Percentiles rank a stretch among this genome's conserved stretches.
These are phyloP conservation scores for Rousettus leschenaultii DNA, from an alignment of 2,113 vertebrate genomes.

Conservation along the genomic window DNA sequence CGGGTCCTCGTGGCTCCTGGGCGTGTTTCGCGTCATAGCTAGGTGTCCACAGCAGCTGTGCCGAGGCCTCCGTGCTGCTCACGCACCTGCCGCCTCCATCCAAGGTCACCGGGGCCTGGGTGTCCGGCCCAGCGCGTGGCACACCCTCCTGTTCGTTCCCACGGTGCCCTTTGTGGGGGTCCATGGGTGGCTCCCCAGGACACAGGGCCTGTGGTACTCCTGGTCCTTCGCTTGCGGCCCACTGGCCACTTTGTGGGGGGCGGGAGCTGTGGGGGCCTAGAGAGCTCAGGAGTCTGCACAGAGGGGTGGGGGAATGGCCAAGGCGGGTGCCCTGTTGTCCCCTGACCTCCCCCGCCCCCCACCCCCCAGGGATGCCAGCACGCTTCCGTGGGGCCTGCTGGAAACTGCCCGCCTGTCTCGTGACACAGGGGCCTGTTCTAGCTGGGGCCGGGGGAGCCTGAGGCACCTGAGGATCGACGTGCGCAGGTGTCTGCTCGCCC, in stretches of 20 bases:
- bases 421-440: accelerated
- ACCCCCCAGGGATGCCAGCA: accelerated
- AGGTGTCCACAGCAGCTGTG: accelerated
- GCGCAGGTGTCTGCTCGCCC: neutral
- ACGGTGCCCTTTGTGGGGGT: accelerated
- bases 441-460: neutral
- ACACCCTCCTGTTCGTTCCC: neutral
- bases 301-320: accelerated
- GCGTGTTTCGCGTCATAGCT: accelerated
- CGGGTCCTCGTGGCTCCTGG: accelerated
- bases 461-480: neutral
- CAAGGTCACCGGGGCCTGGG: neutral
- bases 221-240: neutral
- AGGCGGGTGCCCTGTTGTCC: neutral
- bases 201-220: too few relatives aligned
- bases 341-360: neutral
- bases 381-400: neutral
- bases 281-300: neutral
- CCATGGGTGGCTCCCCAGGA: neutral
- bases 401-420: neutral
- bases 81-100: neutral
- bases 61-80: accelerated
- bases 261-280: neutral
- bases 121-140: neutral
- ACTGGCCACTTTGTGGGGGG: neutral